Percentiles rank a stretch among this genome's conserved stretches.
These are phyloP conservation scores for Byasa hedistus DNA, from an alignment of 2,888 invertebrate species.

Conservation along the genomic window DNA sequence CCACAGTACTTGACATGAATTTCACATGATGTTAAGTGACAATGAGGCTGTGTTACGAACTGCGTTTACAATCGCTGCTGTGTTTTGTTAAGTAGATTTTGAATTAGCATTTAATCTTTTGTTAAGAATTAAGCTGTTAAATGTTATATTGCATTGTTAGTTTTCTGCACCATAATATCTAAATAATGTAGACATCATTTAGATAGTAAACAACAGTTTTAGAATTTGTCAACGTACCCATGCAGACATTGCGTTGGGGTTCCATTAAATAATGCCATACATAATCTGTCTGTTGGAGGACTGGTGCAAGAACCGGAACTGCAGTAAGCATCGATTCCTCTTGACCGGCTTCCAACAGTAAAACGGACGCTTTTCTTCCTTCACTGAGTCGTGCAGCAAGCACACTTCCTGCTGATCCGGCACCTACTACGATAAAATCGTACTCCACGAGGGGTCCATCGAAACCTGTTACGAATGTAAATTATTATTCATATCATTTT, in stretches of 20 bases:
- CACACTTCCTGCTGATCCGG: slow-evolving; percentile 78
- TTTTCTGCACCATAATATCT: too few species aligned
- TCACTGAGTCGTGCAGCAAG: slow-evolving; percentile 74
- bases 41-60: too few species aligned
- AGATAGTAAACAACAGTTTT: too few species aligned
- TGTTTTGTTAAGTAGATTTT: too few species aligned
- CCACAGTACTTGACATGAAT: too few species aligned
- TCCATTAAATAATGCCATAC: slow-evolving; percentile 80
- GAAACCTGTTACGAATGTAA: slow-evolving; percentile 51
- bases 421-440: slow-evolving; percentile 77
- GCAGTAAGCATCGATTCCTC: slow-evolving; percentile 67
- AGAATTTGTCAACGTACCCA: slow-evolving; percentile 52
- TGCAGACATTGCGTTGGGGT: slow-evolving; percentile 75
- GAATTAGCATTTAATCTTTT: too few species aligned
- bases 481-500: neutral
- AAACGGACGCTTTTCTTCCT: slow-evolving; percentile 64
- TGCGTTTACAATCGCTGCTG: too few species aligned
- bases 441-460: slow-evolving; percentile 63
- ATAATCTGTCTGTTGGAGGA: slow-evolving; percentile 64
- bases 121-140: too few species aligned
- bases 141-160: too few species aligned
- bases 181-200: too few species aligned
- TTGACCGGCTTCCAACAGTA: slow-evolving; percentile 73
- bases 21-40: too few species aligned
- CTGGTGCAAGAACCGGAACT: slow-evolving; percentile 66